phyloP scores from a whole-genome alignment of 2,797 vertebrate species.

The Falco columbarius region DNA sequence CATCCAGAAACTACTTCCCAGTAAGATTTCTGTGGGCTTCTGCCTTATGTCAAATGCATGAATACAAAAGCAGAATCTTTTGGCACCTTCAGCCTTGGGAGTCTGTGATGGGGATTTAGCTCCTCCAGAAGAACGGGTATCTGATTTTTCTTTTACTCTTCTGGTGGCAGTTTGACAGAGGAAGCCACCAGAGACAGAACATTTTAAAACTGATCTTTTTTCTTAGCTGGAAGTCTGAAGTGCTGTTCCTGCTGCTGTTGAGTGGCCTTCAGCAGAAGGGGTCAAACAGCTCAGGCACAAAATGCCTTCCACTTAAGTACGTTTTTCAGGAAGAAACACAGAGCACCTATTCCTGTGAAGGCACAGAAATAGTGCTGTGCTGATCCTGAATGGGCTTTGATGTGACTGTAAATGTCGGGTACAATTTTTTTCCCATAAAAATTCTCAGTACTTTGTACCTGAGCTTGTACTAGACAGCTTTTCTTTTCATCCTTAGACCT shows the following conservation, averaged over 20 bases:
- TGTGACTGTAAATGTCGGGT: conserved; percentile 5
- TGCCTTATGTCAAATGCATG: neutral
- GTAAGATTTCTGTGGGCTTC: neutral
- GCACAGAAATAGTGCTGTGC: neutral
- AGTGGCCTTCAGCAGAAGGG: neutral
- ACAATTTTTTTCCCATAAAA: neutral
- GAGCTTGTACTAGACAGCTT: neutral
- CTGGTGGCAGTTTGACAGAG: neutral
- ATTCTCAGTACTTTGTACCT: neutral
- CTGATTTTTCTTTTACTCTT: neutral
- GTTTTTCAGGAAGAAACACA: conserved; percentile 10
- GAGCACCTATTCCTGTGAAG: neutral
- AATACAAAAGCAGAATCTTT: neutral
- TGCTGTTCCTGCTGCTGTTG: neutral
- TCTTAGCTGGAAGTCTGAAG: neutral
- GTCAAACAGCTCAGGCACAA: neutral
- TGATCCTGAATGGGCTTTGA: neutral
- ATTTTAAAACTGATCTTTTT: neutral
- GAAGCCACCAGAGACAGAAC: neutral
- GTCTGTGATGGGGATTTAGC: neutral
- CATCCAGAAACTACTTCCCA: neutral
- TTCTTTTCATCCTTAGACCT: neutral
- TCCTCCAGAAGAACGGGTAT: neutral
- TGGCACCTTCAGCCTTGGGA: neutral
- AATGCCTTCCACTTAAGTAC: neutral